Evolutionary conservation across 2,797 vertebrate species (phyloP).

Genomic region (Megalops cyprinoides): DNA sequence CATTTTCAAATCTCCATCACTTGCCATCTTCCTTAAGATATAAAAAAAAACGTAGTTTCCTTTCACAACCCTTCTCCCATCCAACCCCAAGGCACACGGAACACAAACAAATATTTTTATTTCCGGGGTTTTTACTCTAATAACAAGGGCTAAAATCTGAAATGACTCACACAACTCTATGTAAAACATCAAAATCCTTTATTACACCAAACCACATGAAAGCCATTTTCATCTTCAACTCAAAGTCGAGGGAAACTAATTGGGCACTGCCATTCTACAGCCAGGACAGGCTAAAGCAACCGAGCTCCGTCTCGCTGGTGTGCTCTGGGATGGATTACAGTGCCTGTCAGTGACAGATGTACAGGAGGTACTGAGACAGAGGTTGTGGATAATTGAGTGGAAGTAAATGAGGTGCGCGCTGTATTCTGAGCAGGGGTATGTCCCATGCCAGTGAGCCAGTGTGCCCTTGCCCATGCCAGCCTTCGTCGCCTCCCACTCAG

Average conservation of each 20-base stretch:
- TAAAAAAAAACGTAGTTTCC: too few relatives aligned
- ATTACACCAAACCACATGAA: neutral
- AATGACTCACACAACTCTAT: neutral
- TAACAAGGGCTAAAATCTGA: neutral
- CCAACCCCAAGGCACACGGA: neutral
- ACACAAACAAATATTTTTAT: neutral
- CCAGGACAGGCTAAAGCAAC: neutral
- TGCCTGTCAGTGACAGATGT: neutral
- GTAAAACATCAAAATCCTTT: neutral
- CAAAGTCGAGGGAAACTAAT: neutral
- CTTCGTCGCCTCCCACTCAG: conserved; percentile 57
- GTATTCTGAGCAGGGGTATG: neutral
- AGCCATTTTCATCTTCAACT: neutral
- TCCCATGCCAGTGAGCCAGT: too few relatives aligned
- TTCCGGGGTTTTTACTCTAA: neutral
- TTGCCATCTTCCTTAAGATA: too few relatives aligned
- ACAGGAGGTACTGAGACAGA: neutral
- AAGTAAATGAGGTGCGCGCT: neutral
- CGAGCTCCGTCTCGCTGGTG: neutral
- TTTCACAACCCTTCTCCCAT: neutral
- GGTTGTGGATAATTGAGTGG: conserved; percentile 1
- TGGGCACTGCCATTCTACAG: neutral
- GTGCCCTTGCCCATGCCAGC: neutral
- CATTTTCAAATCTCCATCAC: too few relatives aligned
- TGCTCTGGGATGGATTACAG: neutral